phyloP scores from a whole-genome alignment of 2,113 vertebrate species.

The Phaetusa simplex region DNA sequence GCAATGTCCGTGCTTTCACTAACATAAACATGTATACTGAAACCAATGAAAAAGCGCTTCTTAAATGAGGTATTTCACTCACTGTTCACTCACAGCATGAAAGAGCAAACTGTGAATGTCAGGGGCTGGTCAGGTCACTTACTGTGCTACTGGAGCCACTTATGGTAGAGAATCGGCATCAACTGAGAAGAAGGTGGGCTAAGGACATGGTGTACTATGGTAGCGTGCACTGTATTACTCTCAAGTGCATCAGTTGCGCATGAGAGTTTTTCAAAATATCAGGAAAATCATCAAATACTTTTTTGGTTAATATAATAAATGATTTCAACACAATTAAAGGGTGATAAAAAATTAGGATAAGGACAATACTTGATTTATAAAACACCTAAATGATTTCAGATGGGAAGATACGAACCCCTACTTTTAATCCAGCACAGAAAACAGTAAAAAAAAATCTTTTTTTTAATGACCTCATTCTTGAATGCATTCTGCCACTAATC shows the following conservation, averaged over 20 bases:
- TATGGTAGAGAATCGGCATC: background rate
- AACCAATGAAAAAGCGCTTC: background rate
- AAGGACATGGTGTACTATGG: background rate
- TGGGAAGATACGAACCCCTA: background rate
- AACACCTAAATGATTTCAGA: background rate
- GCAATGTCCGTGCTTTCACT: fast-evolving
- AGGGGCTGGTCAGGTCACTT: background rate
- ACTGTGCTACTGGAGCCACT: background rate
- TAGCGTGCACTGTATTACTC: background rate
- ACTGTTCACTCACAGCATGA: background rate
- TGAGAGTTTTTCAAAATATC: background rate
- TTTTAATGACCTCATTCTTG: background rate
- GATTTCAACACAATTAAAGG: background rate
- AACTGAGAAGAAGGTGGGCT: background rate
- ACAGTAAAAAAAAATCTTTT: background rate
- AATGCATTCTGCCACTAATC: background rate
- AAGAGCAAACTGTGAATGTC: background rate
- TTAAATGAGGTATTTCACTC: background rate
- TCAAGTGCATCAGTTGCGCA: background rate
- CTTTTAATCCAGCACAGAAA: background rate
- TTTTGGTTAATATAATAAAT: background rate
- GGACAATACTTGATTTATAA: background rate
- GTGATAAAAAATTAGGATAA: background rate
- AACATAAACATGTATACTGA: fast-evolving
- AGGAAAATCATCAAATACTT: background rate